Conservation (phyloP, 2,113 vertebrate species). For the Tragelaphus imberbis region DNA sequence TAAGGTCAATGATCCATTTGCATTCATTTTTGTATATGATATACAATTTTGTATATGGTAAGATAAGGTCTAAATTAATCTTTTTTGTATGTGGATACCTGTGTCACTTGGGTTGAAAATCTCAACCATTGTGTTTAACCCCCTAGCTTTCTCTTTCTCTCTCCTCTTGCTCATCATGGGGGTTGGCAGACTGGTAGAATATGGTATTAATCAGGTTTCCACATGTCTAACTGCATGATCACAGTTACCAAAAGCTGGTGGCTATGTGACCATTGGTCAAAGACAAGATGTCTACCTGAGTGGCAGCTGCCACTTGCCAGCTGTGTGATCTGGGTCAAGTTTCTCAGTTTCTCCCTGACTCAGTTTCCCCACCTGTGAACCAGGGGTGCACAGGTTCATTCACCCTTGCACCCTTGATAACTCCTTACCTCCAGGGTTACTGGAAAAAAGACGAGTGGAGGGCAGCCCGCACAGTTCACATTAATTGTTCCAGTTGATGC, state of each 20-base stretch:
- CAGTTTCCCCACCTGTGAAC: conserved; percentile 28
- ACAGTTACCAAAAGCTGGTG: rapidly evolving
- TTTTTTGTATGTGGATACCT: background rate
- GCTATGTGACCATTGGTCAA: background rate
- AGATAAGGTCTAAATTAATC: background rate
- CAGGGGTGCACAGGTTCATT: background rate
- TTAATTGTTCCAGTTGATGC: rapidly evolving
- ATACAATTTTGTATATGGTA: background rate
- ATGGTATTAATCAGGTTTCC: rapidly evolving
- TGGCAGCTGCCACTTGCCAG: background rate
- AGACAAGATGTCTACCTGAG: background rate
- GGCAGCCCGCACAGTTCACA: rapidly evolving
- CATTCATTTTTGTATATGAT: rapidly evolving
- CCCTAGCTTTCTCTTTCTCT: background rate
- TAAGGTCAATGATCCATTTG: rapidly evolving
- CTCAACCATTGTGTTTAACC: rapidly evolving
- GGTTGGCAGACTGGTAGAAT: background rate
- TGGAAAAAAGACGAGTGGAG: no score
- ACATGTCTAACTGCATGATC: rapidly evolving
- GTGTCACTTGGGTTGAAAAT: background rate
- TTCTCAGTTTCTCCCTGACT: background rate
- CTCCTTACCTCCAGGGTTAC: background rate
- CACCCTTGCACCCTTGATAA: background rate
- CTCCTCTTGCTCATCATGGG: background rate
- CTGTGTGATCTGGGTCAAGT: background rate